Percentiles rank a stretch among this genome's conserved stretches.
Conservation (phyloP, 2,797 vertebrate genomes). For the Sebastes kiyomatsui region DNA sequence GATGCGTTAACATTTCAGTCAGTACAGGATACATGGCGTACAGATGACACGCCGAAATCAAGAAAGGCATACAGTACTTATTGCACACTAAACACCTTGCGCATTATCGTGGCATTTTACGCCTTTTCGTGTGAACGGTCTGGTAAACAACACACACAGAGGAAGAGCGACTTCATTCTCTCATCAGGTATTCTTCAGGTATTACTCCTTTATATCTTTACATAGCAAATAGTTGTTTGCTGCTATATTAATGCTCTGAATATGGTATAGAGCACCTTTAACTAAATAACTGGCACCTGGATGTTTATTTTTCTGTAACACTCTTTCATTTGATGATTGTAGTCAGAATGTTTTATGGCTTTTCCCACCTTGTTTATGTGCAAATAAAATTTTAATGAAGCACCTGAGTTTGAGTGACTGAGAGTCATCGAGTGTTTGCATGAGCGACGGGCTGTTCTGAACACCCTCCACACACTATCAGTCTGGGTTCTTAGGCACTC, state of each 20-base stretch:
- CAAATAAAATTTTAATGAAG: slow-evolving; percentile 44
- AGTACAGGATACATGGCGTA: too few relatives aligned
- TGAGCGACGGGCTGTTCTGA: slow-evolving; percentile 16
- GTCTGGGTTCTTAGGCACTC: not conserved
- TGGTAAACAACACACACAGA: too few relatives aligned
- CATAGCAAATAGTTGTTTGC: not conserved
- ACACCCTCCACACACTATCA: not conserved
- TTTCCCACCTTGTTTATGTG: slow-evolving; percentile 16
- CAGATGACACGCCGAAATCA: too few relatives aligned
- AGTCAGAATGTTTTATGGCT: not conserved
- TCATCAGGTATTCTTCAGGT: too few relatives aligned
- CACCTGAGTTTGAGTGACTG: slow-evolving; percentile 7
- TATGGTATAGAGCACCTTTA: not conserved
- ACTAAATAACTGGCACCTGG: not conserved
- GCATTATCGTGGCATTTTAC: too few relatives aligned
- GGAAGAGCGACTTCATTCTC: too few relatives aligned
- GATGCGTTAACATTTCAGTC: too few relatives aligned
- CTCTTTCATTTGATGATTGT: not conserved
- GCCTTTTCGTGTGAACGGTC: fast-evolving
- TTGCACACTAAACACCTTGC: too few relatives aligned
- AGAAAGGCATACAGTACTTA: too few relatives aligned
- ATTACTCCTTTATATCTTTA: not conserved
- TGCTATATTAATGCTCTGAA: not conserved
- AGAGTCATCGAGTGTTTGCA: slow-evolving; percentile 31
- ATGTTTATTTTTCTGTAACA: not conserved